A percentile compares a stretch with the other conserved stretches of the same genome.
Evolutionary conservation across 2,888 invertebrate genomes (phyloP).

Genomic region (Aphidoletes aphidimyza): DNA sequence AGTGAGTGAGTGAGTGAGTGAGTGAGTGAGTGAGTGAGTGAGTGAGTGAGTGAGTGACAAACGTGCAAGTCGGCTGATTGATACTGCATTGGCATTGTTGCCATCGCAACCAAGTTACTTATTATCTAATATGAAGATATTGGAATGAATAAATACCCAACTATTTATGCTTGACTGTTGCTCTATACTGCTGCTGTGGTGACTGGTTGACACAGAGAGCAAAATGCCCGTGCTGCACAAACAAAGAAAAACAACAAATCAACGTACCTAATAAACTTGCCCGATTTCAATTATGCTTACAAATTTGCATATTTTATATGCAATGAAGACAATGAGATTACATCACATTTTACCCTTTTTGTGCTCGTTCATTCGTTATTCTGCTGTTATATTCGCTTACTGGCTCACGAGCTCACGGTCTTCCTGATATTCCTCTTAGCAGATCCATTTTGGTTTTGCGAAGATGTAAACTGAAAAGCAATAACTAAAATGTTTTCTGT

Average conservation of each 20-base stretch:
- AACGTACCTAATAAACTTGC: slow-evolving; percentile 26
- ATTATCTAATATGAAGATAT: slow-evolving; percentile 20
- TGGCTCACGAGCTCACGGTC: no score
- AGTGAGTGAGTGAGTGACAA: neutral
- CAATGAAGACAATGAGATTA: neutral
- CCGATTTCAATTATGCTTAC: slow-evolving; percentile 26
- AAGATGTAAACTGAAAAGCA: no score
- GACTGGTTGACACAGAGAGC: neutral
- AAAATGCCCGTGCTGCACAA: no score
- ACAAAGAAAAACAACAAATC: slow-evolving; percentile 15
- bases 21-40: neutral
- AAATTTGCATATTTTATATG: slow-evolving; percentile 26
- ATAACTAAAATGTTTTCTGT: no score
- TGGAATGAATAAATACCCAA: slow-evolving; percentile 19
- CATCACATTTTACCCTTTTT: no score
- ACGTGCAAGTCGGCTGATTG: slow-evolving; percentile 2
- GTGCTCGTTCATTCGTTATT: no score
- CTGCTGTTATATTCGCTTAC: no score
- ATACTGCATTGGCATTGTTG: neutral
- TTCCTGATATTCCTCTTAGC: no score
- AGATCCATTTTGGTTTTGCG: no score
- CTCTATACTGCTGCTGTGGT: neutral
- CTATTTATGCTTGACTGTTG: slow-evolving; percentile 5
- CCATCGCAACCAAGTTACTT: neutral
- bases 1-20: neutral